Base-by-base conservation (phyloP, 2,113 vertebrate species). In the Marmota monax region DNA sequence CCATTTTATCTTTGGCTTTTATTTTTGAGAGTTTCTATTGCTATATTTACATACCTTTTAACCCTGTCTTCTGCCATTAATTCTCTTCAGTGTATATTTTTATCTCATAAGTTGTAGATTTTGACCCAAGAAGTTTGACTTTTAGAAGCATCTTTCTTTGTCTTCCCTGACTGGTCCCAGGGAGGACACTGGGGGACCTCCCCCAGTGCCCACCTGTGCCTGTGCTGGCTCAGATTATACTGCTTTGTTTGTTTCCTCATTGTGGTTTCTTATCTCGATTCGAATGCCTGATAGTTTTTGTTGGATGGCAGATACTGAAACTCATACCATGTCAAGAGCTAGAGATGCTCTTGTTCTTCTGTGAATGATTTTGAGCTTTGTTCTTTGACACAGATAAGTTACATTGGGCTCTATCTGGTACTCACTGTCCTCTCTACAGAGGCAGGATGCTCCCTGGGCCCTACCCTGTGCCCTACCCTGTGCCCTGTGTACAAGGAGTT, bases 361-460 rank as follows among this genome's bases (percentile, higher is more conserved):
- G 5, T 17, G 58, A 3, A 34, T 86, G 4, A 27, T 11, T 73
- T n/a, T 79, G 25, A 56, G 23, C 42, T 85, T 42, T 65, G 8
- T 83, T 45, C 10, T 42, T 67, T 10, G 42, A 42, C 42, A 37
- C 14, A 39, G 16, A 13, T 13, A 4, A 1, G 3, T 72, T 51
- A 2, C 25, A 4, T 34, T 6, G 12, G 48, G n/a, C 25, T 88
- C n/a, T 12, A 10, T 20, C 76, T 58, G 18, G 69, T 5, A 7
- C 13, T 65, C 20, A 13, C 22, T 37, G 3, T 42, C 12, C 7
- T 11, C 14, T 8, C 6, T 1, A 22, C 4, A 0, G 39, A 72
- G 25, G 8, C 1, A 0, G 1, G 37, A 13, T 3, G 8, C 45
- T 16, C 45, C 20, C 3, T 23, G 5, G 10, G 0, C n/a, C 32